Base-by-base conservation (phyloP, 2,797 vertebrate genomes). In the Podarcis siculus region DNA sequence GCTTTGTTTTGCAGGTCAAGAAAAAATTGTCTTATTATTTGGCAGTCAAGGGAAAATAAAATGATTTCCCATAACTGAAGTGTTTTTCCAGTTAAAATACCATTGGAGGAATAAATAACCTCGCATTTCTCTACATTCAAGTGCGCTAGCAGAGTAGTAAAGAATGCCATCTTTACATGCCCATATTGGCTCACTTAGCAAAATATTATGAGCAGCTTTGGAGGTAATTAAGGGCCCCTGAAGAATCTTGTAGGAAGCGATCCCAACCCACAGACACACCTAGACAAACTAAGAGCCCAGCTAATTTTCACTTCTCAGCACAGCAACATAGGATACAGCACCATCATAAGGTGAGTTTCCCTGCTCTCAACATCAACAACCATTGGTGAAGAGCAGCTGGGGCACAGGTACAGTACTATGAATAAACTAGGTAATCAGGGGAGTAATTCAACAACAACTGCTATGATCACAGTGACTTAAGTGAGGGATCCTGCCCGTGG, bases 21-120 rank as follows among this genome's bases (percentile, higher is more conserved):
- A 66, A 87, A 87, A 25, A 83, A 87, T 83, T 77, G 86, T 67
- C 73, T 69, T 78, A 61, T 61, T 86, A 69, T 58, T 82, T 55
- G 30, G 79, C 39, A 66, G 19, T 89, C 32, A 82, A 32, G 23
- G 64, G 61, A 78, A 83, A 78, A 82, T 69, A 81, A 77, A 88
- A 88, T 71, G 27, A 13, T 61, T 55, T 78, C 45, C 67, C 81
- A 39, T 71, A 82, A 37, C 37, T 45, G 45, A 86, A 82, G 10
- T 78, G 35, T 32, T 67, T 76, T 21, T 69, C 45, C 88, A 78
- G 66, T 71, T 71, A 77, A 82, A 71, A 72, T 42, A 78, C 78
- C 72, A 86, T 10, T 83, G 58, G 23, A n/a, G 7, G 23, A 72
- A 30, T 15, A 79, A 86, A 71, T 55, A 78, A 82, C 66, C n/a